These are phyloP conservation scores for Anthopleura xanthogrammica DNA, from an alignment of 92 coral and sea anemone genomes.

Conservation along the genomic window DNA sequence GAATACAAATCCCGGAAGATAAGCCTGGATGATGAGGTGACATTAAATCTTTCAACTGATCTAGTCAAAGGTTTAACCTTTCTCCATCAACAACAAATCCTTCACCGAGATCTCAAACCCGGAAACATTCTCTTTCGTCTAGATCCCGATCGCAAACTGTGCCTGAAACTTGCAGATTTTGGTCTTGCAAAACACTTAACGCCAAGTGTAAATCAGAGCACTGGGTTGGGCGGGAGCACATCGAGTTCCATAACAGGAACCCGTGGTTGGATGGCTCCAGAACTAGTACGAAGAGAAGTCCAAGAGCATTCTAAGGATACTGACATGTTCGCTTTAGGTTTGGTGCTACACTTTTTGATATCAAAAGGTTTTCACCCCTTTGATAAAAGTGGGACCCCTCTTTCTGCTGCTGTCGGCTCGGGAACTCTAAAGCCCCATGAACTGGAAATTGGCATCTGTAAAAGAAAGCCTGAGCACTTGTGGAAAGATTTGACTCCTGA, in stretches of 20 bases:
- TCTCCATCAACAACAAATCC: conserved; percentile 44
- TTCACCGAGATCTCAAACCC: conserved; percentile 76
- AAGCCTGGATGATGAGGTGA: background rate
- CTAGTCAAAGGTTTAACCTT: conserved; percentile 50
- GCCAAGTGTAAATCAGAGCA: background rate
- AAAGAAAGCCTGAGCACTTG: conserved; percentile 13
- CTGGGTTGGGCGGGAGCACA: conserved; percentile 38
- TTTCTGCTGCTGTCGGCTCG: background rate
- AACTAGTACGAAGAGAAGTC: conserved; percentile 43
- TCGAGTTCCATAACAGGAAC: conserved; percentile 60
- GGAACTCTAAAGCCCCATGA: conserved; percentile 41
- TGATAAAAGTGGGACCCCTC: conserved; percentile 3
- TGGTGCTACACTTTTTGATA: conserved; percentile 59
- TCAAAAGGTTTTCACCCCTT: conserved; percentile 66
- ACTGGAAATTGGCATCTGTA: conserved; percentile 38
- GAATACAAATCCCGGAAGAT: background rate
- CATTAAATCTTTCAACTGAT: conserved; percentile 25
- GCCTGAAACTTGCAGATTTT: conserved; percentile 65
- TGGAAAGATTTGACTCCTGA: conserved; percentile 26
- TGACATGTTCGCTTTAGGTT: conserved; percentile 64
- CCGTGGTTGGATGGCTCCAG: conserved; percentile 85
- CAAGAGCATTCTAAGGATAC: conserved; percentile 41
- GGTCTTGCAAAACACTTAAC: conserved; percentile 55
- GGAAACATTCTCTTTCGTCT: conserved; percentile 65
- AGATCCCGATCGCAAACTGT: conserved; percentile 33